These are phyloP conservation scores for Drosophila pectinifera DNA, from an alignment of 1,140 invertebrate genomes.

Conservation along the genomic window DNA sequence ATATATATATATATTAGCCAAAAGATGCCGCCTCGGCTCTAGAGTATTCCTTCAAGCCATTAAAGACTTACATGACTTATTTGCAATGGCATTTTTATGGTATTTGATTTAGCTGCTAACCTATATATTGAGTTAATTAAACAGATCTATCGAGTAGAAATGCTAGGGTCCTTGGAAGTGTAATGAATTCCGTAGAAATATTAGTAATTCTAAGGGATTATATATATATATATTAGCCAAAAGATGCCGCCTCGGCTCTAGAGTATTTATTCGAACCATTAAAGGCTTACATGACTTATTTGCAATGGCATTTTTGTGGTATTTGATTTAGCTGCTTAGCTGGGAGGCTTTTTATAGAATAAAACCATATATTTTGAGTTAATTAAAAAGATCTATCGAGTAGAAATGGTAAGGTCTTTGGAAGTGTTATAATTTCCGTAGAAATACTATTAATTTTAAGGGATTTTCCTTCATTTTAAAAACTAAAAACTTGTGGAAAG, in stretches of 20 bases:
- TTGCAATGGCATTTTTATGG: not conserved
- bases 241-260: not conserved
- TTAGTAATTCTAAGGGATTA: too few species aligned
- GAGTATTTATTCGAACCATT: constrained; percentile 5
- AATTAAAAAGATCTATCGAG: not conserved
- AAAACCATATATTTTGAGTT: not conserved
- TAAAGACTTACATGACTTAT: constrained; percentile 13
- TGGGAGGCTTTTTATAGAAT: too few species aligned
- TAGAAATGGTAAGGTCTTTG: not conserved
- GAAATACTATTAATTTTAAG: not conserved
- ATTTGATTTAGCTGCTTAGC: not conserved
- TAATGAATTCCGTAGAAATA: not conserved
- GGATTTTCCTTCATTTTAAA: too few species aligned
- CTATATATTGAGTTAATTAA: not conserved
- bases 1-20: constrained; percentile 50
- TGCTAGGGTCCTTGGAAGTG: not conserved
- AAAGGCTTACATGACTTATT: constrained; percentile 11
- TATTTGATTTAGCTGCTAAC: not conserved
- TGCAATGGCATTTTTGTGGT: not conserved
- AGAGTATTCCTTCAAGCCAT: constrained; percentile 4
- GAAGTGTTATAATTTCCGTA: too few species aligned
- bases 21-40: constrained; percentile 1
- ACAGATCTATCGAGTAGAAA: not conserved
- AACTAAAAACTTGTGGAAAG: not conserved
- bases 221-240: constrained; percentile 46